Conservation (phyloP, 2,113 vertebrate genomes). For the Callionymus lyra region DNA sequence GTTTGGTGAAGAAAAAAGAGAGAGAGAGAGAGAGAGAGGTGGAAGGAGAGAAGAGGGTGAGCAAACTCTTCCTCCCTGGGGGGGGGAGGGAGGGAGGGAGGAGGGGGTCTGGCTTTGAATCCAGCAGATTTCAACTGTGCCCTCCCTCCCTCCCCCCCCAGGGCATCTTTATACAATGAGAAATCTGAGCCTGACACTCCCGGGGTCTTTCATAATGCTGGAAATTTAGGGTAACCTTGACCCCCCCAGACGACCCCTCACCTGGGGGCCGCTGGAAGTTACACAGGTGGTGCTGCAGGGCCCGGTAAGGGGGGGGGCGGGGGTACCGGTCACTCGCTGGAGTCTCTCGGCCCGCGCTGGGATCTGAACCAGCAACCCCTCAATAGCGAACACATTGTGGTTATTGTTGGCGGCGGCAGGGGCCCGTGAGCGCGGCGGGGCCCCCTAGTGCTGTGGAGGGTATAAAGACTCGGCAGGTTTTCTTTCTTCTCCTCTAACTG, state of each 20-base stretch:
- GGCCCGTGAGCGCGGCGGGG: slow-evolving; percentile 85
- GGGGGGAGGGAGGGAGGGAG: slow-evolving; percentile 93
- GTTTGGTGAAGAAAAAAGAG: slow-evolving; percentile 90
- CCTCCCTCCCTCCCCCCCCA: slow-evolving; percentile 89
- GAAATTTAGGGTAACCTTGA: slow-evolving; percentile 99
- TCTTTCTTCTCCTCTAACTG: slow-evolving; percentile 52
- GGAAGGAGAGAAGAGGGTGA: slow-evolving; percentile 31
- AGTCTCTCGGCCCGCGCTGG: too few species aligned
- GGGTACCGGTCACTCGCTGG: too few species aligned
- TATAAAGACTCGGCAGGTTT: slow-evolving; percentile 98
- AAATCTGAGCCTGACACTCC: slow-evolving; percentile 99
- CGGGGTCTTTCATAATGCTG: slow-evolving; percentile 99
- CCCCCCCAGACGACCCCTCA: slow-evolving; percentile 80
- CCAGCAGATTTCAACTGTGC: slow-evolving; percentile 99
- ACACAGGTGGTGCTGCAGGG: slow-evolving; percentile 97
- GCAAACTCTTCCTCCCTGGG: slow-evolving; percentile 70
- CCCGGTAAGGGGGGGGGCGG: slow-evolving; percentile 91
- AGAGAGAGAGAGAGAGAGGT: slow-evolving; percentile 19
- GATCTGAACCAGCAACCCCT: too few species aligned
- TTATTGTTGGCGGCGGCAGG: slow-evolving; percentile 51
- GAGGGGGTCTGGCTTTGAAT: slow-evolving; percentile 99
- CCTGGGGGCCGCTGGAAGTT: slow-evolving; percentile 99
- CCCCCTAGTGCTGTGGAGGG: slow-evolving; percentile 61
- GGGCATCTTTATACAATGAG: slow-evolving; percentile 99
- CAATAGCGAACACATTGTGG: too few species aligned